phyloP scores from a whole-genome alignment of 2,888 invertebrate genomes.

The Parascotia fuliginaria region DNA sequence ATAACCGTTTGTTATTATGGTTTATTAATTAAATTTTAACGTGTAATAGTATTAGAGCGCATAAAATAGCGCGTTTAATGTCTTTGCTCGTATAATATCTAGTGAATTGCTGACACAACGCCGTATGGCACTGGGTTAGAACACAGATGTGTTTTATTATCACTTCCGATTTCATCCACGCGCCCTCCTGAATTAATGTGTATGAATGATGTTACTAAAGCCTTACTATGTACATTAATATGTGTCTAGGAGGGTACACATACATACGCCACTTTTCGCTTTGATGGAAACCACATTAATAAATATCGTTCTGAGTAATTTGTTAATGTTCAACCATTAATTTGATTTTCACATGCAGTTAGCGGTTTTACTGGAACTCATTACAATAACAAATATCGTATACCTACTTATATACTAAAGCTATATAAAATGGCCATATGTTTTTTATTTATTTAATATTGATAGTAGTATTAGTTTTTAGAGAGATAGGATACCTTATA shows the following conservation, averaged over 20 bases:
- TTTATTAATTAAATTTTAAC: too few relatives aligned
- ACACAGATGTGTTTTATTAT: slow-evolving; percentile 72
- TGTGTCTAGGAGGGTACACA: slow-evolving; percentile 38
- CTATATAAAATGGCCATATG: not conserved
- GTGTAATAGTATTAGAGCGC: too few relatives aligned
- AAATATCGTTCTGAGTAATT: slow-evolving; percentile 54
- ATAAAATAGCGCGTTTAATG: too few relatives aligned
- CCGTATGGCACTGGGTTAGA: slow-evolving; percentile 37
- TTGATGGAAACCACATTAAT: slow-evolving; percentile 59
- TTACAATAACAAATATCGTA: slow-evolving; percentile 57
- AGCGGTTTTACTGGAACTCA: slow-evolving; percentile 58
- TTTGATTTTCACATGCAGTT: slow-evolving; percentile 66
- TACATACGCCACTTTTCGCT: slow-evolving; percentile 43
- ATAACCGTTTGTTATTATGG: too few relatives aligned
- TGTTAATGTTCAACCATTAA: slow-evolving; percentile 62
- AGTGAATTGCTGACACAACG: slow-evolving; percentile 43
- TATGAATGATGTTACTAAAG: slow-evolving; percentile 47
- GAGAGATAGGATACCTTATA: too few relatives aligned
- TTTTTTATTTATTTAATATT: too few relatives aligned
- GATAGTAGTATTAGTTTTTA: too few relatives aligned
- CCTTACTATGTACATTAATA: slow-evolving; percentile 35
- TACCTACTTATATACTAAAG: too few relatives aligned
- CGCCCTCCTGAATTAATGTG: slow-evolving; percentile 45
- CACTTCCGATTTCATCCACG: slow-evolving; percentile 45
- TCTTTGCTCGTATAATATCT: not conserved